Evolutionary conservation across 2,888 invertebrate species (phyloP), one percentile per base, ranked within the genome.

Genomic region (Napeogenes sylphis): DNA sequence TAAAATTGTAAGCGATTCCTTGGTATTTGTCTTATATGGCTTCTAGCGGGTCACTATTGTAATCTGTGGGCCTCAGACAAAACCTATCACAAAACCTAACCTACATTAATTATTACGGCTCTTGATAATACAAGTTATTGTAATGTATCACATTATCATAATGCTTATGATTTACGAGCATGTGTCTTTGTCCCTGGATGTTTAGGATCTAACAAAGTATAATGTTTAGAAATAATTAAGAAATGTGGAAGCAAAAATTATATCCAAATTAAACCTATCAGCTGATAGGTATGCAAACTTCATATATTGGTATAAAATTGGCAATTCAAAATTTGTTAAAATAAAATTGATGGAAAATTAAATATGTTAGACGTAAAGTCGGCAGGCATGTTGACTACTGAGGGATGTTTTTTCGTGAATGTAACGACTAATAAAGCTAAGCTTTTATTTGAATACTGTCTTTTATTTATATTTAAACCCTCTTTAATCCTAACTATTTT

Each of bases 381-480:
- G 83, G 82, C 82, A 78, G 77, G 81, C 83, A 84, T 89, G 90
- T 90, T 89, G 85, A 81, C 81, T 71, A 82, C 84, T 85, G 87
- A 88, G 85, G 87, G 85, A 87, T 88, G 91, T 91, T 91, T 91
- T 89, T 93, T 91, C 91, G 89, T 93, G 91, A 93, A 92, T 93
- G 92, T 91, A 92, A 93, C 92, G 92, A 93, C 92, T 93, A 93
- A 93, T 93, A 93, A 93, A 93, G 93, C 93, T 93, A 93, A 93
- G 93, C 93, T 93, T 93, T 93, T 93, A 93, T 93, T 93, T 93
- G 93, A 93, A 71, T 69, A 59, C 58, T 70, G 81, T 65, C 76
- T 89, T 90, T 90, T 82, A 88, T 88, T 90, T 87, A 65, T 63
- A 14, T 4, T 42, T 42, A 2, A 42, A 10, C 10, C 12, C 10